These are phyloP conservation scores for Acrobasis suavella DNA, from an alignment of 2,888 invertebrate genomes.

Conservation along the genomic window DNA sequence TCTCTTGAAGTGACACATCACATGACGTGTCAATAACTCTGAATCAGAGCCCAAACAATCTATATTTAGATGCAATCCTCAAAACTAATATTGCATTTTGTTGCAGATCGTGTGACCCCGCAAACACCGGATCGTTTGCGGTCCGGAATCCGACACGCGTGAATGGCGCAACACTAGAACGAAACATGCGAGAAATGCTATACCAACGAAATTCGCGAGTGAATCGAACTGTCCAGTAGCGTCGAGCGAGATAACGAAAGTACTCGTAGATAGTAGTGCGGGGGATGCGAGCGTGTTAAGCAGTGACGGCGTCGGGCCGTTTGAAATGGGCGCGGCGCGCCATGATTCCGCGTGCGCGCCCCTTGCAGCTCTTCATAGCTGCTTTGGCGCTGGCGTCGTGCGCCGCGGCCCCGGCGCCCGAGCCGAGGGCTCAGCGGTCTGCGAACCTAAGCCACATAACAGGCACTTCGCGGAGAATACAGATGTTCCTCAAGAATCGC, in stretches of 20 bases:
- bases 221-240: constrained; percentile 38
- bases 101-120: constrained; percentile 69
- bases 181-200: constrained; percentile 40
- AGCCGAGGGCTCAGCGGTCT: constrained; percentile 87
- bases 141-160: constrained; percentile 52
- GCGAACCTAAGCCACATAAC: constrained; percentile 91
- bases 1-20: not conserved
- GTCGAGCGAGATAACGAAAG: constrained; percentile 29
- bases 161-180: constrained; percentile 50
- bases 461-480: constrained; percentile 90
- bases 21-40: not conserved
- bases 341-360: constrained; percentile 78
- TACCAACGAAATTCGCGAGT: constrained; percentile 32
- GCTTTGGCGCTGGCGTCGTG: constrained; percentile 79
- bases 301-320: constrained; percentile 79
- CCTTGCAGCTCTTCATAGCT: constrained; percentile 78
- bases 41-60: not conserved
- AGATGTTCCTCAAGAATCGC: constrained; percentile 92
- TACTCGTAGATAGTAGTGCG: constrained; percentile 22
- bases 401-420: constrained; percentile 78
- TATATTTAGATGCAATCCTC: constrained; percentile 30
- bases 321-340: constrained; percentile 81
- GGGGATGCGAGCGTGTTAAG: constrained; percentile 50
- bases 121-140: constrained; percentile 57
- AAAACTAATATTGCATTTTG: constrained; percentile 64